Evolutionary conservation across 2,888 invertebrate genomes (phyloP).

Genomic region (Athalia cordata): DNA sequence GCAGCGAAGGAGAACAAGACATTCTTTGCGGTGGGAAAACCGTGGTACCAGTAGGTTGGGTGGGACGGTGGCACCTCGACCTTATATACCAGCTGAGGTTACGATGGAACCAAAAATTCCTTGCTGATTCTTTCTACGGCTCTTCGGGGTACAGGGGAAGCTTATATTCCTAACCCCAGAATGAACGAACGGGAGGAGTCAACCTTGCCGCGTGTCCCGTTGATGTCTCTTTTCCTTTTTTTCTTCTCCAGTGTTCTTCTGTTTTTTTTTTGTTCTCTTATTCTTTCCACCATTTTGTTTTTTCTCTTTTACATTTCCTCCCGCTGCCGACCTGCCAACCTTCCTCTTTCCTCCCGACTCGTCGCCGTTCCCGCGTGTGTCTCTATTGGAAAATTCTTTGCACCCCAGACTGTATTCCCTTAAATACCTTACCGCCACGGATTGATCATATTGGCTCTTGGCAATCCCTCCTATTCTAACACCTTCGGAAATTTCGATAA

Average conservation of each 20-base stretch:
- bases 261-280: neutral
- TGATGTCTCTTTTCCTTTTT: constrained; percentile 23
- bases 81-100: constrained; percentile 23
- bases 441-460: constrained; percentile 17
- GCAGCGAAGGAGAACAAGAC: constrained; percentile 57
- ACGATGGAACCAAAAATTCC: constrained; percentile 55
- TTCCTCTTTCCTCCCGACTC: neutral
- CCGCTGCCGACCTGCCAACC: neutral
- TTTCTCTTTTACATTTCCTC: neutral
- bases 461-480: neutral
- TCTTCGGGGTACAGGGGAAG: too few species aligned
- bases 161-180: too few species aligned
- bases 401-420: constrained; percentile 26
- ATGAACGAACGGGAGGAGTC: neutral
- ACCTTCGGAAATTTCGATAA: constrained; percentile 22
- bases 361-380: constrained; percentile 8
- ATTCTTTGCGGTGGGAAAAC: constrained; percentile 60
- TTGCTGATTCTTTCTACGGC: constrained; percentile 50
- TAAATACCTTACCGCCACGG: constrained; percentile 21
- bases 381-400: constrained; percentile 42
- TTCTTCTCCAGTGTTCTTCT: neutral
- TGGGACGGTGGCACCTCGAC: constrained; percentile 35
- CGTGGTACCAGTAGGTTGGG: constrained; percentile 14
- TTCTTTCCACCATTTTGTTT: neutral
- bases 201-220: constrained; percentile 22